Base-by-base conservation (phyloP, 2,113 vertebrate genomes). In the Meles meles region DNA sequence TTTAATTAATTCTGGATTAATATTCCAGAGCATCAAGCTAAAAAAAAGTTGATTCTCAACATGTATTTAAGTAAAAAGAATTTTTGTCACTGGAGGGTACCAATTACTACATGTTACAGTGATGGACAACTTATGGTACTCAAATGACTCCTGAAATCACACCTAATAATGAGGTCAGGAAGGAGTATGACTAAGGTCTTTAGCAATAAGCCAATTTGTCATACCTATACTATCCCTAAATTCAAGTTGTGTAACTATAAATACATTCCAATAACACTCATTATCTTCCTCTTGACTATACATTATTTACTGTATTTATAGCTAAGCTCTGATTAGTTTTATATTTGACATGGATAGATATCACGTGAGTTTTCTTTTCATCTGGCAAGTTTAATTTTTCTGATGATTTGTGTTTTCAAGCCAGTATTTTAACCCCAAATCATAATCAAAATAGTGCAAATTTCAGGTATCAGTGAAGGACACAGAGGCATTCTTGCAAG, bases 311-410 rank as follows among this genome's bases (percentile, higher is more conserved):
- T 89, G 37, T 29, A 84, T 84, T 86, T 93, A 49, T 20, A 95
- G 31, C 44, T 44, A 90, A 49, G 10, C 7, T 95, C 44, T 67
- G 90, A 71, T 12, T 47, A 84, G 31, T 85, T 94, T 90, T 81
- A 91, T 93, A 87, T 96, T 93, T 93, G 55, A 9, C 72, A 81
- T 63, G 23, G 9, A 69, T 76, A 71, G 59, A 76, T 90, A 94
- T 23, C 13, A 55, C 12, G 72, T 25, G 31, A 92, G 14, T 10
- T 34, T 84, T 69, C 59, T 88, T 37, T 44, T 12, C 8, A 72
- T 65, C 44, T 39, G 92, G 27, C 8, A 91, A 21, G 12, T 61
- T 93, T 89, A 86, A 81, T 77, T 74, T 92, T 87, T 92, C 44
- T 90, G 37, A 57, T 92, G 29, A 90, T 86, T 82, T 87, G 55